Conservation (phyloP, 2,888 invertebrate species). For the Hetaerina titia region DNA sequence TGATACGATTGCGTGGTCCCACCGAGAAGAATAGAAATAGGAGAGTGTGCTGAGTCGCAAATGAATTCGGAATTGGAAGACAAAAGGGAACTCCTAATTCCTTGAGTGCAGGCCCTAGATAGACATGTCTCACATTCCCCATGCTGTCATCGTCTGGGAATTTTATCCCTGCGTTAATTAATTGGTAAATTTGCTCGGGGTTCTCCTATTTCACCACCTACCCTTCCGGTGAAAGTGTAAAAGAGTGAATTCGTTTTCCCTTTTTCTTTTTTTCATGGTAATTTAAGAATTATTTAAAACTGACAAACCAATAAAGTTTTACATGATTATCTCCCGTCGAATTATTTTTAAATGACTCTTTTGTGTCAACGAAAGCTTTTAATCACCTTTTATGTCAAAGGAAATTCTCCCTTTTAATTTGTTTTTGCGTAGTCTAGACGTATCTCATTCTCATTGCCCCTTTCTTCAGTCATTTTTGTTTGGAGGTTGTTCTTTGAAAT, state of each 20-base stretch:
- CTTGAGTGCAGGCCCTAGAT: background rate
- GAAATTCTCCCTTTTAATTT: background rate
- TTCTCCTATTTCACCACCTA: background rate
- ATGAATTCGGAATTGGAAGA: background rate
- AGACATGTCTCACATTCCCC: background rate
- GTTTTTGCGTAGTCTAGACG: background rate
- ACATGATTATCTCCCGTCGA: background rate
- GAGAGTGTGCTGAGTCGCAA: background rate
- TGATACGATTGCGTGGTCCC: no score
- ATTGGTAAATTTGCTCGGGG: background rate
- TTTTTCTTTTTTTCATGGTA: background rate
- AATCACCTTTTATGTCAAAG: background rate
- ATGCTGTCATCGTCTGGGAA: background rate
- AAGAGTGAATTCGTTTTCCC: background rate
- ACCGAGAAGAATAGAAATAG: background rate
- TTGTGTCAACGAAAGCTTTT: background rate
- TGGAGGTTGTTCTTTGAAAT: no score
- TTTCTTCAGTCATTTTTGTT: background rate
- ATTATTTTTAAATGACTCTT: background rate
- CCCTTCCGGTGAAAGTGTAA: background rate
- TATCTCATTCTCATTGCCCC: background rate
- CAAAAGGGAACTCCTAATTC: background rate
- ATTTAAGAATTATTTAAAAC: background rate
- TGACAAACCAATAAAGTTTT: background rate
- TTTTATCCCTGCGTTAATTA: background rate